Evolutionary conservation across 2,113 vertebrate genomes (phyloP), one percentile per base, ranked within the genome.

Genomic region (Danionella cerebrum): DNA sequence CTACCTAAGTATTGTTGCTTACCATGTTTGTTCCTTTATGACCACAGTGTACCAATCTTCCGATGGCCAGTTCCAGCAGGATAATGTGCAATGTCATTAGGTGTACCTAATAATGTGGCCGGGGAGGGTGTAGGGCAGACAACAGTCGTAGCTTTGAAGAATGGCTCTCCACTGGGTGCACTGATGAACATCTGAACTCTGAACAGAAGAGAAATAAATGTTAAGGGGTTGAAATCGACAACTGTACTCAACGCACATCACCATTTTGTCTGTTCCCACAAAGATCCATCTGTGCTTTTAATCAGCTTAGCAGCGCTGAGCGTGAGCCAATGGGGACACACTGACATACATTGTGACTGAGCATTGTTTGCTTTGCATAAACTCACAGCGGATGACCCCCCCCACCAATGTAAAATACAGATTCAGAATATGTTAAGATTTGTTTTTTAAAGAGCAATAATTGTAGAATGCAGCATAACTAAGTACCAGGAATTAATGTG

Each of bases 251-350:
- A n/a, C 29, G 42, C 10, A 19, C 45, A 60, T 38, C 59, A 41
- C 35, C n/a, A 52, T 54, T 27, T 35, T 48, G 36, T 31, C 31
- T 27, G 2, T 7, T 14, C 19, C 27, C n/a, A 55, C 36, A 39
- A 36, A 53, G 41, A 24, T 36, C 41, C 54, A 69, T 71, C 38
- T 77, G 68, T 65, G 45, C 48, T 25, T 57, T 54, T 78, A 76
- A 79, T 76, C 77, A 65, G 77, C 71, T 76, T 78, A 79, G 14
- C 18, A 50, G 16, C 27, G 65, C 14, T 65, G 65, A 42, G 55
- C 70, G 42, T 66, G 66, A 60, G 54, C 24, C 50, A 24, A 5
- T 38, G 59, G 75, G 59, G 71, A 71, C 41, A 8, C 41, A 69
- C 50, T 72, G 76, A 72, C 72, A 72, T 67, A 72, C 69, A 78